Evolutionary conservation across 2,888 invertebrate genomes (phyloP).

Genomic region (Tenthredo amoena): DNA sequence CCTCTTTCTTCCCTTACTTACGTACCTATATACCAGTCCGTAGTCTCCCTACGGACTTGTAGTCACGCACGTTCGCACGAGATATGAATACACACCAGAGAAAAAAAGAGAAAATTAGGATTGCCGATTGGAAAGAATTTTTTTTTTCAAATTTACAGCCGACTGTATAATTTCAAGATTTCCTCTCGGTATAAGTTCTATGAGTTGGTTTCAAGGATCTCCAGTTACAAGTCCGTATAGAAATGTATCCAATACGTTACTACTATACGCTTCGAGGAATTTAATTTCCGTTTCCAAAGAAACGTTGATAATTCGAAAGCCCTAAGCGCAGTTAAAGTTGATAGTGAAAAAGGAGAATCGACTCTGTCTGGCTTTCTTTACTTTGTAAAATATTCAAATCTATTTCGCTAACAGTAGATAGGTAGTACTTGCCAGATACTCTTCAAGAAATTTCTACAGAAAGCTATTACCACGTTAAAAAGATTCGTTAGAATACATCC

Average conservation of each 20-base stretch:
- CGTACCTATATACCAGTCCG: background rate
- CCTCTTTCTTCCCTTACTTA: background rate
- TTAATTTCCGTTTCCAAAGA: conserved; percentile 22
- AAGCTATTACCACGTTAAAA: background rate
- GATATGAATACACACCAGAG: background rate
- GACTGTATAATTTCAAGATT: too few relatives aligned
- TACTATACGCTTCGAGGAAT: background rate
- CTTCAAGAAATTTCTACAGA: background rate
- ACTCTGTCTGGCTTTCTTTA: background rate
- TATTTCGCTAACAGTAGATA: background rate
- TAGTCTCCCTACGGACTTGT: background rate
- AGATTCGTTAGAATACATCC: background rate
- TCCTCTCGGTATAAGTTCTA: background rate
- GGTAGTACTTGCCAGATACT: background rate
- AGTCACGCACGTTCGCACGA: conserved; percentile 16
- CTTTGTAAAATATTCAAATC: conserved; percentile 6
- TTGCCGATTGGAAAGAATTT: background rate
- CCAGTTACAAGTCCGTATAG: background rate
- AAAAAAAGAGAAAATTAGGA: background rate
- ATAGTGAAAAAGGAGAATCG: background rate
- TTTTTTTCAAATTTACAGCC: too few relatives aligned
- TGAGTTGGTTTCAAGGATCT: background rate
- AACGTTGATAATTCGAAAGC: background rate
- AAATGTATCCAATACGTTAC: background rate
- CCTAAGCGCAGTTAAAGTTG: background rate